Conservation (phyloP, 2,797 vertebrate species). For the Alauda arvensis region DNA sequence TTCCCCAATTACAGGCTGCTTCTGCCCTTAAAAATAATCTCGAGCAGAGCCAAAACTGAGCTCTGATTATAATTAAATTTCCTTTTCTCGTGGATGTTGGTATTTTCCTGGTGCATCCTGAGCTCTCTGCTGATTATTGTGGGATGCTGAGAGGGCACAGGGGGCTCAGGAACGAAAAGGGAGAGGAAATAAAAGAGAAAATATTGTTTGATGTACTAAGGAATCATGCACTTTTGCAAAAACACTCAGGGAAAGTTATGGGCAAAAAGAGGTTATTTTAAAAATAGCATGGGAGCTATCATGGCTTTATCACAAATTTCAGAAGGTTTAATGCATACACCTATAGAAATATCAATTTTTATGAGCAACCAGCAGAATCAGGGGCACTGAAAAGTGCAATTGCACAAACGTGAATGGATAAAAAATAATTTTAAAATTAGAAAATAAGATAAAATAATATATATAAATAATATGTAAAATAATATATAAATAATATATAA, state of each 20-base stretch:
- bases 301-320: background rate
- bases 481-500: too few relatives aligned
- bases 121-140: background rate
- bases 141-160: background rate
- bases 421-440: background rate
- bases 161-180: background rate
- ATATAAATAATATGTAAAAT: too few relatives aligned
- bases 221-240: background rate
- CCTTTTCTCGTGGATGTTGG: background rate
- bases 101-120: background rate
- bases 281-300: background rate
- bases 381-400: background rate
- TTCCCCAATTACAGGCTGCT: background rate
- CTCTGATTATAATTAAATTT: conserved; percentile 1
- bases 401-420: background rate
- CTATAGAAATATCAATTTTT: background rate
- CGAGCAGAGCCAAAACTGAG: conserved; percentile 9
- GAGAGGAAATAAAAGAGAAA: background rate
- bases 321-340: background rate
- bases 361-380: background rate
- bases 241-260: background rate
- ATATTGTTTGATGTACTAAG: background rate
- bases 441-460: background rate
- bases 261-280: background rate
- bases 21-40: conserved; percentile 6